Conservation (phyloP, 2,797 vertebrate species). For the Scleropages formosus region DNA sequence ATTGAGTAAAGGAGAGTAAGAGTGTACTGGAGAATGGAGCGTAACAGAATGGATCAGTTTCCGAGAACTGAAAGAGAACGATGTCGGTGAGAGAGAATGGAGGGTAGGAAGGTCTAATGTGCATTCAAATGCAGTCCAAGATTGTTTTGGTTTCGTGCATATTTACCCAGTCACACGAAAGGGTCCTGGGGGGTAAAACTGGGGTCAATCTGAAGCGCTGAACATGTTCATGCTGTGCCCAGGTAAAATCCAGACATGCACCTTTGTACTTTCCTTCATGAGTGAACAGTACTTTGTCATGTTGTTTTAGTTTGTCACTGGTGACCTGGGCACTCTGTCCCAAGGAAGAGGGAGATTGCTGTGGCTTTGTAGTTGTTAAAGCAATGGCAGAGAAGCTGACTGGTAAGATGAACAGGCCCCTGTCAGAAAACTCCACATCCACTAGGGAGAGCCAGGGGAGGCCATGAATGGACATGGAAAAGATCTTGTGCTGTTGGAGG, state of each 20-base stretch:
- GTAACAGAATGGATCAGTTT: slow-evolving; percentile 66
- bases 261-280: background rate
- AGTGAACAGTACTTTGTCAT: background rate
- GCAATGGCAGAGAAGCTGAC: no score
- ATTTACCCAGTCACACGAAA: slow-evolving; percentile 37
- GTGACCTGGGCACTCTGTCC: no score
- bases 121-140: slow-evolving; percentile 7
- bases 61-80: slow-evolving; percentile 69
- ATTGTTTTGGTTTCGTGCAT: slow-evolving; percentile 26
- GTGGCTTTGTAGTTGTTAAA: no score
- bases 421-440: no score
- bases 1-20: slow-evolving; percentile 57
- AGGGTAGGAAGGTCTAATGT: background rate
- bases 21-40: slow-evolving; percentile 54
- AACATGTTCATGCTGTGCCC: background rate
- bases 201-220: slow-evolving; percentile 12
- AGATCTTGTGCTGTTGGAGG: background rate
- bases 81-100: slow-evolving; percentile 54
- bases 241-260: background rate
- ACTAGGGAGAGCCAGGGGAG: no score
- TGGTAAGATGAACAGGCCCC: no score
- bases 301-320: no score
- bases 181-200: slow-evolving; percentile 17
- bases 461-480: background rate
- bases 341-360: no score